A percentile compares a stretch with the other conserved stretches of the same genome.
Conservation (phyloP, 1,140 invertebrate genomes). For the Hydropsyche tenuis region DNA sequence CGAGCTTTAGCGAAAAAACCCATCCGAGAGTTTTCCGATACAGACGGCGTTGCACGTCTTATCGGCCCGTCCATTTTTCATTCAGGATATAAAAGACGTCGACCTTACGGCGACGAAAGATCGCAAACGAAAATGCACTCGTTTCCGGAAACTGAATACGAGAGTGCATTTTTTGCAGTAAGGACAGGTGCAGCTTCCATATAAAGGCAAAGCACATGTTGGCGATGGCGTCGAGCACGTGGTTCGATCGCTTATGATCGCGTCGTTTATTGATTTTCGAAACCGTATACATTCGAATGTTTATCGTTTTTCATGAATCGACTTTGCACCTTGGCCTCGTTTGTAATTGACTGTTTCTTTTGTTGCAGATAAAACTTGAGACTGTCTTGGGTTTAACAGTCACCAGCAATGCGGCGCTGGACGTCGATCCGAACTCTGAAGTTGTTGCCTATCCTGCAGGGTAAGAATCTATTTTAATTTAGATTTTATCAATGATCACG, state of each 20-base stretch:
- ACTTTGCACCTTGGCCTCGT: constrained; percentile 11
- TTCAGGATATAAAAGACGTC: too few species aligned
- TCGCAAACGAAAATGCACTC: too few species aligned
- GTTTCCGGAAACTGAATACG: too few species aligned
- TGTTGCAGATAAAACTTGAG: constrained; percentile 87
- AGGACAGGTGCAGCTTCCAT: constrained; percentile 19
- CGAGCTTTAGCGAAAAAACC: too few species aligned
- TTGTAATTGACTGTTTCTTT: constrained; percentile 17
- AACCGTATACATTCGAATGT: constrained; percentile 3
- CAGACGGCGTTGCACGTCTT: too few species aligned
- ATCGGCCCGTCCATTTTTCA: too few species aligned
- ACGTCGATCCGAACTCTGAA: constrained; percentile 84
- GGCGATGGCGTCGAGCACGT: background rate
- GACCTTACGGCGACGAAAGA: too few species aligned
- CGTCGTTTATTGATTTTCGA: constrained; percentile 19
- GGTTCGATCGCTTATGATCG: background rate
- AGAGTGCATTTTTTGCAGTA: too few species aligned
- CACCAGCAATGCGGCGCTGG: constrained; percentile 87
- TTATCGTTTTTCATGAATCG: background rate
- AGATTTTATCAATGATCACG: too few species aligned
- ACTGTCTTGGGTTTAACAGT: constrained; percentile 91
- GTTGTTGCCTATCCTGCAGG: constrained; percentile 94
- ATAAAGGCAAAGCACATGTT: background rate
- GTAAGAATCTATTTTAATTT: constrained; percentile 68
- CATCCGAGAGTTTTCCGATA: too few species aligned